A percentile compares a stretch with the other conserved stretches of the same genome.
Conservation (phyloP, 2,888 invertebrate species). For the Drosophila niveifrons region DNA sequence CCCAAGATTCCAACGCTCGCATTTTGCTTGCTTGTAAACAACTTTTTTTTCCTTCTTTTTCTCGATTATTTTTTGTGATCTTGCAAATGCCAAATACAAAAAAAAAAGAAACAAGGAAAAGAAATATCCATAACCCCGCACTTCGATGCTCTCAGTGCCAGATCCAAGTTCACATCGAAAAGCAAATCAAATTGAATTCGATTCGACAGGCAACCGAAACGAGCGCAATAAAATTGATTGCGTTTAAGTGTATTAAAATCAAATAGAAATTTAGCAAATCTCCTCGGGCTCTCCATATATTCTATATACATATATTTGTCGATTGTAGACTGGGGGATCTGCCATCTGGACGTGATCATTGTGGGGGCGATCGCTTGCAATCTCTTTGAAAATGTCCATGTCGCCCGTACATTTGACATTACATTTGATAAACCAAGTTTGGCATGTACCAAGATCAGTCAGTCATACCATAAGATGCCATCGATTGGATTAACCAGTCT, state of each 20-base stretch:
- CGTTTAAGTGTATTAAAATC: constrained; percentile 79
- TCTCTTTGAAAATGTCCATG: constrained; percentile 51
- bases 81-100: constrained; percentile 40
- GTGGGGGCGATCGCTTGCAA: constrained; percentile 11
- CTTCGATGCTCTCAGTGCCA: background rate
- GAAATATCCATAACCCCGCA: constrained; percentile 26
- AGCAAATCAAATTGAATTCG: constrained; percentile 77
- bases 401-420: constrained; percentile 51
- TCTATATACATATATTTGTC: background rate
- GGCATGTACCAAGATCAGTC: constrained; percentile 43
- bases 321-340: background rate
- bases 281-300: constrained; percentile 13
- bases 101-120: constrained; percentile 14
- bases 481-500: background rate
- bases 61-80: constrained; percentile 31
- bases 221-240: constrained; percentile 78
- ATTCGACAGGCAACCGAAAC: constrained; percentile 77
- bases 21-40: constrained; percentile 73
- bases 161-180: constrained; percentile 52
- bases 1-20: constrained; percentile 70
- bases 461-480: constrained; percentile 2
- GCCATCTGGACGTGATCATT: constrained; percentile 54
- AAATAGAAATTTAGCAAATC: constrained; percentile 61
- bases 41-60: constrained; percentile 26
- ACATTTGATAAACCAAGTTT: constrained; percentile 67